A percentile compares a stretch with the other conserved stretches of the same genome.
phyloP scores from a whole-genome alignment of 92 coral and sea anemone genomes.

The Pocillopora meandrina region DNA sequence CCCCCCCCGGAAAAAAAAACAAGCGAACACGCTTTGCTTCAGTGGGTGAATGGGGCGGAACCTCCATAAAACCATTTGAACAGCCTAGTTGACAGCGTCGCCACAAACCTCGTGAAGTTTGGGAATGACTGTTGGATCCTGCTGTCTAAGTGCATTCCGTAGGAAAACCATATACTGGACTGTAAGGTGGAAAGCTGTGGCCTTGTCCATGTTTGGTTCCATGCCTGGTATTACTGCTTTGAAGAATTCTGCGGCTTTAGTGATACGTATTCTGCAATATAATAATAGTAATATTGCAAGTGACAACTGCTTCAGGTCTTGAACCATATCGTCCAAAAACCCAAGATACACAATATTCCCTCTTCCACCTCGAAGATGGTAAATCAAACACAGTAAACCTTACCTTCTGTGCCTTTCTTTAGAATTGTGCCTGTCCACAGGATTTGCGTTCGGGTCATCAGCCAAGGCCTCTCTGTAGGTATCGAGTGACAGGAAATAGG shows the following conservation, averaged over 20 bases:
- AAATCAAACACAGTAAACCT: neutral
- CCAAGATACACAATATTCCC: neutral
- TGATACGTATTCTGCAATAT: constrained; percentile 71
- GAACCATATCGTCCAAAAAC: neutral
- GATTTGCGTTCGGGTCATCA: constrained; percentile 72
- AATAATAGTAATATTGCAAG: neutral
- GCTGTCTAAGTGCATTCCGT: constrained; percentile 65
- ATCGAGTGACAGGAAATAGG: constrained; percentile 73
- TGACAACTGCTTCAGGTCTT: no score
- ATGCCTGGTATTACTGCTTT: constrained; percentile 78
- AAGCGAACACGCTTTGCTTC: no score
- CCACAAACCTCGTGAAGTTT: constrained; percentile 71
- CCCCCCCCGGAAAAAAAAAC: no score
- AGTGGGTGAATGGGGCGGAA: neutral
- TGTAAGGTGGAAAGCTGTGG: constrained; percentile 74
- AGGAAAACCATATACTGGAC: constrained; percentile 74
- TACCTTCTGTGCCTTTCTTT: constrained; percentile 93
- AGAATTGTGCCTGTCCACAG: constrained; percentile 84
- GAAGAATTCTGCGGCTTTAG: constrained; percentile 88
- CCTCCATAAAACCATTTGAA: neutral
- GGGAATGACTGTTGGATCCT: constrained; percentile 60
- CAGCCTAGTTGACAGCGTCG: neutral
- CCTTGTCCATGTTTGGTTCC: constrained; percentile 86
- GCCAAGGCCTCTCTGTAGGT: constrained; percentile 70
- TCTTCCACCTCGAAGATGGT: neutral